Conservation (phyloP, 2,888 invertebrate genomes). For the Archaeoteleia sp. region DNA sequence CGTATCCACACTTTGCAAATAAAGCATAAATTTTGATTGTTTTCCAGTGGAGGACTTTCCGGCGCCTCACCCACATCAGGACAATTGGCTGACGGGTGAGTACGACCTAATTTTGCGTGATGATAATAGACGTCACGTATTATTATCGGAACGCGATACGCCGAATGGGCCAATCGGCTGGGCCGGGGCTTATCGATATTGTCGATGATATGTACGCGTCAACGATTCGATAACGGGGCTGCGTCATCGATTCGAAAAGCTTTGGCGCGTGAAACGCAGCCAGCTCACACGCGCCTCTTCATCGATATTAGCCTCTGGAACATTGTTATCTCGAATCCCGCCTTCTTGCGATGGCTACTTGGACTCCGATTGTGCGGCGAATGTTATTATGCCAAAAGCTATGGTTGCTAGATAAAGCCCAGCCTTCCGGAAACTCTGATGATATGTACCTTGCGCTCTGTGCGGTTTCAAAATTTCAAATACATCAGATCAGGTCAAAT, state of each 20-base stretch:
- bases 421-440: constrained; percentile 2
- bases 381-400: constrained; percentile 38
- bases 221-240: constrained; percentile 44
- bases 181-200: constrained; percentile 39
- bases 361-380: constrained; percentile 22
- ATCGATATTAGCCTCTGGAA: constrained; percentile 36
- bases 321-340: constrained; percentile 26
- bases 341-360: constrained; percentile 42
- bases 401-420: constrained; percentile 38
- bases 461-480: too few relatives aligned
- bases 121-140: constrained; percentile 42
- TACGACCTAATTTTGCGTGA: constrained; percentile 37
- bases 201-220: constrained; percentile 36
- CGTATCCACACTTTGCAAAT: constrained; percentile 5
- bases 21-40: constrained; percentile 26
- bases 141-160: constrained; percentile 40
- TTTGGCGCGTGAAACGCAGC: constrained; percentile 25
- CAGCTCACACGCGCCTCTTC: constrained; percentile 20
- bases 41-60: constrained; percentile 31
- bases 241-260: constrained; percentile 45
- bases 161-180: constrained; percentile 39
- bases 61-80: constrained; percentile 24
- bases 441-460: background rate
- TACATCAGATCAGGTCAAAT: too few relatives aligned
- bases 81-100: constrained; percentile 46